Evolutionary conservation across 2,113 vertebrate genomes (phyloP), one percentile per base, ranked within the genome.

Genomic region (Ursus arctos): DNA sequence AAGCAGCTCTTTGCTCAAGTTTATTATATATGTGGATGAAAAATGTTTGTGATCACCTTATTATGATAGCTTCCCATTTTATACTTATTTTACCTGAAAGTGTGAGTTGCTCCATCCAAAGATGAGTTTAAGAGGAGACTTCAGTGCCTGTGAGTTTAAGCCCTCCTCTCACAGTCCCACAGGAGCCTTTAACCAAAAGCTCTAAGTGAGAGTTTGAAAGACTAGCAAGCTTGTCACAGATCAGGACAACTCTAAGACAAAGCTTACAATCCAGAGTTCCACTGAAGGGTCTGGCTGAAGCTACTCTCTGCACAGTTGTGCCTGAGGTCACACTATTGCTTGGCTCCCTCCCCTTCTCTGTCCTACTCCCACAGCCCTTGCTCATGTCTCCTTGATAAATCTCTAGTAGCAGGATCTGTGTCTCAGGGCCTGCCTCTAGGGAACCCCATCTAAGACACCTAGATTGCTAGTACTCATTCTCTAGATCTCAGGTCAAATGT

Each of bases 1-100:
- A 69, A 22, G 22, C 14, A 82, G 21, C 5, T 49, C 24, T 97
- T 63, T 61, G 65, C 24, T 49, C 31, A 95, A 47, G 28, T 89
- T 96, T 87, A 19, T 96, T 87, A 19, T 72, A 53, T 77, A 26
- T 81, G 21, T 92, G 51, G 72, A 67, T 65, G 74, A 82, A 80
- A 94, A 85, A 26, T 8, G 51, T 69, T 43, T 43, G 8, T 72
- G 59, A 43, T 83, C 55, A 53, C 69, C 36, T 95, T 88, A n/a
- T 43, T 74, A 22, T 88, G 69, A 65, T 18, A 79, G 28, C 4
- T 5, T 77, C n/a, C 49, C 84, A 0, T 11, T 94, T 97, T 67
- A 15, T 67, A 14, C 69, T 96, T 95, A 69, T 72, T 2, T 69
- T 92, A 84, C 47, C 59, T 74, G 2, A 11, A 97, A 76, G 51